Conservation (phyloP, 2,888 invertebrate genomes). For the Caenorhabditis sp. region DNA sequence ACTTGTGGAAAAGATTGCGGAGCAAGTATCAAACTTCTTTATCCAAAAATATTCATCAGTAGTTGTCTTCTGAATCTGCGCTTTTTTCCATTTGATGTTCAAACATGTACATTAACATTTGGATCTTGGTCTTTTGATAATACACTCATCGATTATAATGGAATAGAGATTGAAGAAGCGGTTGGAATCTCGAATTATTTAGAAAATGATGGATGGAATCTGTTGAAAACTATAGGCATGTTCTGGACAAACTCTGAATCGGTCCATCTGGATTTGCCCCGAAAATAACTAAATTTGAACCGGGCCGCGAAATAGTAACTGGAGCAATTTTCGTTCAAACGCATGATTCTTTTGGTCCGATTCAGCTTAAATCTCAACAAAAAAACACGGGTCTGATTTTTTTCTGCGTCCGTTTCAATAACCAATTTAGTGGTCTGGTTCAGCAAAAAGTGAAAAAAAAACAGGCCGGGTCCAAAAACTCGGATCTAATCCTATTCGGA, state of each 20-base stretch:
- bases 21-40: slow-evolving; percentile 63
- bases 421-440: no score
- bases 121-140: slow-evolving; percentile 68
- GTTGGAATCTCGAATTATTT: slow-evolving; percentile 53
- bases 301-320: no score
- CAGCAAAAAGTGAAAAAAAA: no score
- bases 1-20: slow-evolving; percentile 61
- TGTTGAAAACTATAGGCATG: slow-evolving; percentile 66
- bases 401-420: no score
- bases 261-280: neutral
- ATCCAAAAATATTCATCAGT: slow-evolving; percentile 69
- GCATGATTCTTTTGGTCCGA: no score
- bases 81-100: slow-evolving; percentile 69
- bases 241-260: slow-evolving; percentile 53
- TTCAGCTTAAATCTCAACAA: no score
- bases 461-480: no score
- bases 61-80: slow-evolving; percentile 64
- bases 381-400: no score
- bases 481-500: no score
- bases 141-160: slow-evolving; percentile 67
- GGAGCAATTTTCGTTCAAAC: no score
- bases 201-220: slow-evolving; percentile 69
- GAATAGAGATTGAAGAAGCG: slow-evolving; percentile 41
- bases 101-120: slow-evolving; percentile 69
- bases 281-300: no score